Base-by-base conservation (phyloP, 1,140 invertebrate genomes). In the Drosophila insularis region DNA sequence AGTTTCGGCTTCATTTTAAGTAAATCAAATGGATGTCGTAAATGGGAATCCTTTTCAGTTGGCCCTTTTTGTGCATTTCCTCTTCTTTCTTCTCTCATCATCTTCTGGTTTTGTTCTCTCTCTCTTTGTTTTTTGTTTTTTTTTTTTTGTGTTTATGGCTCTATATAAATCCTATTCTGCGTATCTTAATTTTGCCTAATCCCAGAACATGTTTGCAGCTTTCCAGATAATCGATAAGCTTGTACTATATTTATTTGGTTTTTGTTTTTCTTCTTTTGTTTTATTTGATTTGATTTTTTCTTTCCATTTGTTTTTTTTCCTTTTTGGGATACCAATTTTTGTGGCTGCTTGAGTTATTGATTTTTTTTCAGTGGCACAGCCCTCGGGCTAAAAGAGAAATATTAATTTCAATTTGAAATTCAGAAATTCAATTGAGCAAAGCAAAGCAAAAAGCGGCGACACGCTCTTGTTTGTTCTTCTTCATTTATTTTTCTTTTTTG, bases 1-100 rank as follows among this genome's bases (percentile, higher is more conserved):
- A 31, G 54, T 72, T 50, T 66, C 67, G 31, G 35, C 14, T 56
- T 56, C 55, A 40, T 71, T 81, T 85, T 77, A 74, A 76, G 82
- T 81, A 87, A 87, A 86, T 86, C 81, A 86, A 87, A 87, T 86
- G 82, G 68, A 74, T 74, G 78, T 79, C 74, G 81, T 86, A 86
- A 86, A 86, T 72, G 70, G 66, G 37, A 65, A 55, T 68, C 56
- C 37, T 17, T 58, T 35, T 32, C 43, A 21, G 8, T 53, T 14
- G 46, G n/a, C 50, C 58, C 60, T 40, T 59, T 40, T 64, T 66
- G 46, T 76, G 70, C 39, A 10, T 14, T 4, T 11, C 10, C 8
- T 13, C 37, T 17, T 14, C 13, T 13, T n/a, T n/a, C n/a, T 40
- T n/a, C 11, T 40, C 10, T 4, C 39, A 13, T n/a, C 39, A n/a